phyloP scores from a whole-genome alignment of 2,797 vertebrate species.

The Bradypus variegatus region DNA sequence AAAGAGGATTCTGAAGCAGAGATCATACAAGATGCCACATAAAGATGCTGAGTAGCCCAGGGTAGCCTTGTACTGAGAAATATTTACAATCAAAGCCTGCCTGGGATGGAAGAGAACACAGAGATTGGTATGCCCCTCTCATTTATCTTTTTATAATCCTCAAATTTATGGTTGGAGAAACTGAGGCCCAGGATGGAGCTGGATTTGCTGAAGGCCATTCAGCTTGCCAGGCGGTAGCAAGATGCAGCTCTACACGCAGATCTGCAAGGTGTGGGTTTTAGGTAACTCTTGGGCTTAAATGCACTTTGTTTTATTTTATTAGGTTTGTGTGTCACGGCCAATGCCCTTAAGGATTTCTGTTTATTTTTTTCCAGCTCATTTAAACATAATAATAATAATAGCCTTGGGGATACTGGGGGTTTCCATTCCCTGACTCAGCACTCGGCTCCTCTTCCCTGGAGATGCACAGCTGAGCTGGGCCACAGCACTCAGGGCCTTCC shows the following conservation, averaged over 20 bases:
- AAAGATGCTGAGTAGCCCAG: too few species aligned
- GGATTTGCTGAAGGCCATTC: neutral
- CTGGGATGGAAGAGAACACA: neutral
- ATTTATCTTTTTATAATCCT: neutral
- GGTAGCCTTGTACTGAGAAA: neutral
- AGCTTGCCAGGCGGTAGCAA: neutral
- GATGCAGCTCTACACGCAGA: neutral
- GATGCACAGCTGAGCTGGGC: neutral
- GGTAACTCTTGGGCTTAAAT: slow-evolving; percentile 15
- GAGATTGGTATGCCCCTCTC: neutral
- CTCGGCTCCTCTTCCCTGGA: neutral
- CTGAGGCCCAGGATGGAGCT: neutral
- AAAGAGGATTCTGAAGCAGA: neutral
- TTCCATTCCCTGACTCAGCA: slow-evolving; percentile 27
- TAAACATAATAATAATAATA: slow-evolving; percentile 34
- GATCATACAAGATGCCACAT: neutral
- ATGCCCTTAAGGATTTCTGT: slow-evolving; percentile 48
- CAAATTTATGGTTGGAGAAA: neutral
- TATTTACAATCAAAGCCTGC: neutral
- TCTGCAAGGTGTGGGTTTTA: slow-evolving; percentile 18
- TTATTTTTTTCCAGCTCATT: slow-evolving; percentile 59
- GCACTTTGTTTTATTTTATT: slow-evolving; percentile 50
- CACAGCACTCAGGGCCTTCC: rapidly evolving
- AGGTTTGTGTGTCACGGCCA: slow-evolving; percentile 30
- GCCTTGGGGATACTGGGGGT: slow-evolving; percentile 24